phyloP scores from a whole-genome alignment of 1,140 invertebrate species.

The Monochamus saltuarius region DNA sequence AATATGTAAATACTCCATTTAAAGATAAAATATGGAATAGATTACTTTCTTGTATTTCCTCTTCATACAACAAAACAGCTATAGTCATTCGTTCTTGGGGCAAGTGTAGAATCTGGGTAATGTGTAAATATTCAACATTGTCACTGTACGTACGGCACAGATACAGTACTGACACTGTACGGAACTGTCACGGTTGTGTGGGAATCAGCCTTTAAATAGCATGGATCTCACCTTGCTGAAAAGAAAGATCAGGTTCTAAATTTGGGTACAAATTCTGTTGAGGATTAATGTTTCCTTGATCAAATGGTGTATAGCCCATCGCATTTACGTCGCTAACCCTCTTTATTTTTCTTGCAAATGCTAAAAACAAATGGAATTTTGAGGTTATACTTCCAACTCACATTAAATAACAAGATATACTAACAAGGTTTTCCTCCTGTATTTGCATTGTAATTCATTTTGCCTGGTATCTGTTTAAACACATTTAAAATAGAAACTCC shows the following conservation, averaged over 20 bases:
- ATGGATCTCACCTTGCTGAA: slow-evolving; percentile 34
- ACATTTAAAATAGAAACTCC: too few species aligned
- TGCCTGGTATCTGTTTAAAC: slow-evolving; percentile 1
- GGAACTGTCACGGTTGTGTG: too few species aligned
- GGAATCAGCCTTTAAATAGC: not conserved
- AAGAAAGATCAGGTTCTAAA: slow-evolving; percentile 32
- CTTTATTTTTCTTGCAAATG: slow-evolving; percentile 58
- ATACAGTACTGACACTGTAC: not conserved
- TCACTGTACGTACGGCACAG: too few species aligned
- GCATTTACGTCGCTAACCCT: slow-evolving; percentile 65
- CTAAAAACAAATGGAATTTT: slow-evolving; percentile 37
- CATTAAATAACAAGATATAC: slow-evolving; percentile 30
- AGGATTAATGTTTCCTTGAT: slow-evolving; percentile 43
- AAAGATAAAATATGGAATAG: too few species aligned
- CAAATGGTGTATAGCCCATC: slow-evolving; percentile 56
- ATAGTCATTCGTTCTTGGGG: too few species aligned
- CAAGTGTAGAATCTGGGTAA: too few species aligned
- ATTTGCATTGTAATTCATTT: slow-evolving; percentile 58
- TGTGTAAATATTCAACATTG: too few species aligned
- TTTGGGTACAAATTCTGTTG: slow-evolving; percentile 37
- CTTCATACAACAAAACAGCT: too few species aligned
- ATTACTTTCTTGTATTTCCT: too few species aligned
- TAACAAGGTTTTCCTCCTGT: slow-evolving; percentile 54
- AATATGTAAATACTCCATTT: too few species aligned
- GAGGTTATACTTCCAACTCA: slow-evolving; percentile 13